Percentiles rank a stretch among this genome's conserved stretches.
Evolutionary conservation across 2,888 invertebrate species (phyloP).

Genomic region (Dinocampus coccinellae): DNA sequence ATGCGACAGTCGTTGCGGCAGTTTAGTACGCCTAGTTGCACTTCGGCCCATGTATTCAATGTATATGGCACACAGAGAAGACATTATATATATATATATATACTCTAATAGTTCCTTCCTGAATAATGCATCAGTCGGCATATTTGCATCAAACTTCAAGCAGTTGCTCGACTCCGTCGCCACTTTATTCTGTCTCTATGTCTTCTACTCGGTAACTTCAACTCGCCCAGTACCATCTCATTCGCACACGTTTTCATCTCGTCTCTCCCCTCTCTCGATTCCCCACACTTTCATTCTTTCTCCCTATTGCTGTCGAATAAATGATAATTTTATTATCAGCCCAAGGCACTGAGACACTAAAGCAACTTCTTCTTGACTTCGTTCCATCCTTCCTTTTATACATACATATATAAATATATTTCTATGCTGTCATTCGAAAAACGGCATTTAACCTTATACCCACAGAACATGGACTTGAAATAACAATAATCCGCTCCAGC

Average conservation of each 20-base stretch:
- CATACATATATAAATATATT: background rate
- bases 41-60: constrained; percentile 49
- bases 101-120: constrained; percentile 63
- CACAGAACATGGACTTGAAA: constrained; percentile 51
- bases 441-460: constrained; percentile 53
- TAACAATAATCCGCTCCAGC: constrained; percentile 54
- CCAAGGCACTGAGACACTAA: constrained; percentile 51
- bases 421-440: constrained; percentile 37
- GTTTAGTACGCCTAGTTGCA: constrained; percentile 56
- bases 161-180: constrained; percentile 53
- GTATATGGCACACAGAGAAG: constrained; percentile 42
- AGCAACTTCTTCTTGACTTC: constrained; percentile 46
- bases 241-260: constrained; percentile 34
- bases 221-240: constrained; percentile 42
- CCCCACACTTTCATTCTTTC: too few species aligned
- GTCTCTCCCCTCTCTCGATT: constrained; percentile 21
- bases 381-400: background rate
- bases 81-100: constrained; percentile 46
- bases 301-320: constrained; percentile 54
- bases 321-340: constrained; percentile 62
- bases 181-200: constrained; percentile 40
- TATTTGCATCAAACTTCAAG: constrained; percentile 64
- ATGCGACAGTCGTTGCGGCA: constrained; percentile 53
- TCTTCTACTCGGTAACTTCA: constrained; percentile 34
- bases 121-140: constrained; percentile 63